Conservation (phyloP, 2,888 invertebrate genomes). For the Cylloceria caligata region DNA sequence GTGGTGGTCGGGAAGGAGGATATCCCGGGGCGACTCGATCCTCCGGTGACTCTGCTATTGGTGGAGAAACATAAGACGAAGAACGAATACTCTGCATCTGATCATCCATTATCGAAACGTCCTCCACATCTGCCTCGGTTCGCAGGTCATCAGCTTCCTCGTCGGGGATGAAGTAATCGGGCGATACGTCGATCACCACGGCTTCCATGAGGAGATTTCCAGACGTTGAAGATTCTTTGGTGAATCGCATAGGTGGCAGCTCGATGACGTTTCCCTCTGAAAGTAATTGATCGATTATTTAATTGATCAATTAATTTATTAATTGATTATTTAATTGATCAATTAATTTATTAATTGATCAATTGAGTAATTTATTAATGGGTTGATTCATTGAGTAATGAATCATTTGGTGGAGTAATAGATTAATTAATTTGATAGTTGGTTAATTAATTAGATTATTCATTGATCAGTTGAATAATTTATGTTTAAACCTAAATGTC, state of each 20-base stretch:
- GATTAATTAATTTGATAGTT: too few relatives aligned
- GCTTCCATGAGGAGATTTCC: conserved; percentile 96
- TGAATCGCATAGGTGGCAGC: conserved; percentile 93
- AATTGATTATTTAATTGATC: not conserved
- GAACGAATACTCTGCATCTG: conserved; percentile 84
- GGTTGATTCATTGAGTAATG: not conserved
- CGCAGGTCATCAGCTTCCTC: conserved; percentile 94
- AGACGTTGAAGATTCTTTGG: conserved; percentile 95
- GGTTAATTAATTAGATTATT: not conserved
- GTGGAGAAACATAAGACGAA: conserved; percentile 76
- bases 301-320: not conserved
- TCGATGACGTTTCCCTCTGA: conserved; percentile 94
- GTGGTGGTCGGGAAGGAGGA: conserved; percentile 87
- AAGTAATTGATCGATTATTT: conserved; percentile 43
- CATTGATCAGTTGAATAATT: not conserved
- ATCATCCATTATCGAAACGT: conserved; percentile 93
- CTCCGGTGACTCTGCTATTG: conserved; percentile 66
- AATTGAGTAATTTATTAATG: not conserved
- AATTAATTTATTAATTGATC: not conserved
- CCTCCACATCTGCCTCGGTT: conserved; percentile 95
- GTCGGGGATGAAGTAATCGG: conserved; percentile 92
- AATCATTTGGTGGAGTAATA: not conserved
- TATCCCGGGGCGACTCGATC: conserved; percentile 64
- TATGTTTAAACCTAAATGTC: not conserved
- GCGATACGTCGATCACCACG: conserved; percentile 94